phyloP scores from a whole-genome alignment of 2,113 vertebrate genomes.

The human region DNA sequence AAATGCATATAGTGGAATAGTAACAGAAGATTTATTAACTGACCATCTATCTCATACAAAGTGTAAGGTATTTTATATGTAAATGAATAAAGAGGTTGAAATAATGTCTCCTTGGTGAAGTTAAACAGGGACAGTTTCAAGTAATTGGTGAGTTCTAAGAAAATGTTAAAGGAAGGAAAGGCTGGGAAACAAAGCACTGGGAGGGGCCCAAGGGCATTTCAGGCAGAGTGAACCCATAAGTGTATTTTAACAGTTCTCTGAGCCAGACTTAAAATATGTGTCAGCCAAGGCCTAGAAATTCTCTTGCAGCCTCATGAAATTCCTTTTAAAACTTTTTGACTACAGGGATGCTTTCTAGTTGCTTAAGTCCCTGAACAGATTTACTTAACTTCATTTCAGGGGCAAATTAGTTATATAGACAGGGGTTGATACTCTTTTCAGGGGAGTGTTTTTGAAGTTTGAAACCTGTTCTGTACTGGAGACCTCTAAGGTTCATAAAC shows the following conservation, averaged over 20 bases:
- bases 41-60: background rate
- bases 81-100: background rate
- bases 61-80: background rate
- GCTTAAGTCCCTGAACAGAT: conserved; percentile 48
- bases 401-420: conserved; percentile 30
- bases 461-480: conserved; percentile 29
- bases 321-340: conserved; percentile 49
- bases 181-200: background rate
- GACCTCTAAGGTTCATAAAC: conserved; percentile 38
- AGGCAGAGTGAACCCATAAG: conserved; percentile 13
- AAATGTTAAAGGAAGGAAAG: background rate
- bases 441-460: conserved; percentile 44
- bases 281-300: conserved; percentile 5
- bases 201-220: conserved; percentile 11
- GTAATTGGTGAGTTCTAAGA: conserved; percentile 27
- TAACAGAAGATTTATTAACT: background rate
- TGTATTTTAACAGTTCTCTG: background rate
- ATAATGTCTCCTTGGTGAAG: background rate
- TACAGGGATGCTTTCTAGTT: conserved; percentile 48
- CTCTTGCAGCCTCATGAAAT: conserved; percentile 45
- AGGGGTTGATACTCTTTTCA: conserved; percentile 25
- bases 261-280: conserved; percentile 44
- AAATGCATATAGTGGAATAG: background rate
- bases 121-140: conserved; percentile 10
- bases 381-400: conserved; percentile 58